Evolutionary conservation across 2,797 vertebrate species (phyloP), one percentile per base, ranked within the genome.

Genomic region (Columba guinea): DNA sequence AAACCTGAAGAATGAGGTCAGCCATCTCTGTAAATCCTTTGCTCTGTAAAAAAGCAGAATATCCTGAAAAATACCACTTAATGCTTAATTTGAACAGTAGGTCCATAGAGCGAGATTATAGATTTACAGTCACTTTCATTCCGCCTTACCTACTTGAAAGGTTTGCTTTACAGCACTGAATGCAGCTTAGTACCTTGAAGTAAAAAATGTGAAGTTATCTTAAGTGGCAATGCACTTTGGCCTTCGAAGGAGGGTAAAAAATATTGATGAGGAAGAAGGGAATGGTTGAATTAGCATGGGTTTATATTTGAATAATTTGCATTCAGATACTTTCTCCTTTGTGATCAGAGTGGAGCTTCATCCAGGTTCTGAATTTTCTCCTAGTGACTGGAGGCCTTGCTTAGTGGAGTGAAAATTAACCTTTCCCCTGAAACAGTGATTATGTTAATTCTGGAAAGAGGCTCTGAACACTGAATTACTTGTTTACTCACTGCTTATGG

Each of bases 1-100:
- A 85, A 99, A 99, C 98, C 98, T 99, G 98, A 99, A 99, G 96
- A 99, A 99, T 16, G 99, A 99, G 98, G 99, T 99, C 84, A 96
- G 98, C 64, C 56, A 39, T 91, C 65, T 89, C 82, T 90, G 12
- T 90, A 20, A 87, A 87, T 95, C 71, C 32, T 76, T 48, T 83
- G 13, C 51, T 93, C 64, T 65, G 12, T 83, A 73, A 84, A 46
- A 94, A 96, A 65, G 56, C 62, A 46, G 34, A 5, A 0, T 69
- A 22, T 53, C 44, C 15, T 82, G 39, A 59, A 89, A 88, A 88
- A 65, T 81, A 51, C 5, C n/a, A 79, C 46, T 74, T 79, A 41
- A 60, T 70, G 64, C 46, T 91, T 91, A 44, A 79, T 90, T 77
- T 64, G 68, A 89, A 76, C 70, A 82, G 69, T 63, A 83, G 65